Base-by-base conservation (phyloP, 2,888 invertebrate genomes). In the Sussaba pulchella region DNA sequence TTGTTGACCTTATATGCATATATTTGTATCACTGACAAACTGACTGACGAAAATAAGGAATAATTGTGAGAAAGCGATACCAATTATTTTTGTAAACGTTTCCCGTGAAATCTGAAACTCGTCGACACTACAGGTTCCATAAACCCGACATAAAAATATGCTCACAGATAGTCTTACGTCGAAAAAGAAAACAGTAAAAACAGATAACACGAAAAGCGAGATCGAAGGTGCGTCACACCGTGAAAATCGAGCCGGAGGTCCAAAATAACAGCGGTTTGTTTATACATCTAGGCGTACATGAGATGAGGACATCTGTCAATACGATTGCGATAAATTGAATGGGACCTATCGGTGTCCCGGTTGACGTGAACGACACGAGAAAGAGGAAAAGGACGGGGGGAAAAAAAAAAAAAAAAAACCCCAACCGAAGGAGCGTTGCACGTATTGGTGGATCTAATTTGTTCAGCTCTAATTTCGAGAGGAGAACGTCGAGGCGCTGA, bases 381-480 rank as follows among this genome's bases (percentile, higher is more conserved):
- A 24, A 14, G 61, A 45, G 43, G 17, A 21, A 61, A 52, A 9
- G 31, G 21, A 45, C 3, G 47, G 57, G 47, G 41, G n/a, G 19
- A 54, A n/a, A 21, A 17, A 59, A 50, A 73, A 61, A 72, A 63
- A 73, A 71, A 63, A 50, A 24, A 54, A 43, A 74, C 57, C 47
- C 12, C 19, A 17, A 66, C 66, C 17, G 39, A 71, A 63, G 63
- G 14, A n/a, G 78, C 21, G 69, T 67, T 73, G 73, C 80, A 78
- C 78, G 82, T 83, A 82, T 82, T 82, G 83, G 82, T 83, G 76
- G 82, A 84, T 84, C 84, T 84, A 84, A 84, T 84, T 84, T 84
- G 84, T 83, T 81, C 78, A 82, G 82, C 74, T 83, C 84, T 84
- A 84, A 84, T 83, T 83, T 84, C 78, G 78, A 64, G 81, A 84